A percentile compares a stretch with the other conserved stretches of the same genome.
Conservation (phyloP, 2,797 vertebrate species). For the Ciconia nigra region DNA sequence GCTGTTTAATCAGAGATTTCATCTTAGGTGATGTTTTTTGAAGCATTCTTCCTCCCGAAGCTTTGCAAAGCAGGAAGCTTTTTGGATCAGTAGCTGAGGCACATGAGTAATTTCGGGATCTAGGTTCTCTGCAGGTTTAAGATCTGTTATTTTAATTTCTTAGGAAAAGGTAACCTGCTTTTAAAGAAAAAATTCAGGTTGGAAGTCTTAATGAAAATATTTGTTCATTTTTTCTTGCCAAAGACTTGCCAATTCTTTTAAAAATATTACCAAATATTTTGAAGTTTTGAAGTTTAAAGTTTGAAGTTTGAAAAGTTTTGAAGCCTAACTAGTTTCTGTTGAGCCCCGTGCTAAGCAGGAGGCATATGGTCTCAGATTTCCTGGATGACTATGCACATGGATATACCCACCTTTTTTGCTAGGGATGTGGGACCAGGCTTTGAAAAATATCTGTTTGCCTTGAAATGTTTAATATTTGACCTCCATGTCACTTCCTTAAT, state of each 20-base stretch:
- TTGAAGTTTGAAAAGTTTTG: rapidly evolving
- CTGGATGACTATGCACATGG: background rate
- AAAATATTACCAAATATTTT: background rate
- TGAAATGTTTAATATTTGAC: background rate
- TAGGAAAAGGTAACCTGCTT: background rate
- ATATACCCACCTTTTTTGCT: background rate
- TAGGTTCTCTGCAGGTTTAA: background rate
- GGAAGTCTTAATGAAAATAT: background rate
- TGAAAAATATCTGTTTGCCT: background rate
- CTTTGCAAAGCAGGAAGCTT: background rate
- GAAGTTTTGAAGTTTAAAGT: no score
- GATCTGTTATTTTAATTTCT: background rate
- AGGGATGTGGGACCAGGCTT: background rate
- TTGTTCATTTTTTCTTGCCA: background rate
- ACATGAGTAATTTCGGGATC: background rate
- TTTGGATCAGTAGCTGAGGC: background rate
- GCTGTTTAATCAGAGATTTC: background rate
- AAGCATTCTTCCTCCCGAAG: background rate
- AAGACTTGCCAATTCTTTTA: background rate
- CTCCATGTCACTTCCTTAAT: background rate
- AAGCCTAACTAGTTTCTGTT: background rate
- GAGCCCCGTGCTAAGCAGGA: background rate
- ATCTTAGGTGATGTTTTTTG: background rate
- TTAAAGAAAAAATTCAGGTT: background rate
- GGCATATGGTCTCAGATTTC: background rate